Percentiles rank a stretch among this genome's conserved stretches.
Evolutionary conservation across 2,888 invertebrate species (phyloP).

Genomic region (Mythimna ferrago): DNA sequence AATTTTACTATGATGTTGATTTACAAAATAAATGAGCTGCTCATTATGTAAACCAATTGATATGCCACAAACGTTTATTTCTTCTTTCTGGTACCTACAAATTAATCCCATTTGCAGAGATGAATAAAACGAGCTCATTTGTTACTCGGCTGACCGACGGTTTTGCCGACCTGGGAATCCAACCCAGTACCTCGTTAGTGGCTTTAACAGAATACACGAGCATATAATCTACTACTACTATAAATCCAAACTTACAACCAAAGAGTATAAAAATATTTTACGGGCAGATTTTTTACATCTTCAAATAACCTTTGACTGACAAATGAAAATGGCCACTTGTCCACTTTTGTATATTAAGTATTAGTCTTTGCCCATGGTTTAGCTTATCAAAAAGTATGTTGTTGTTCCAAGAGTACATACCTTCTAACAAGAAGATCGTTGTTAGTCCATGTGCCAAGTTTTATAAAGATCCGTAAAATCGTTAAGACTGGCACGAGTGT

Average conservation of each 20-base stretch:
- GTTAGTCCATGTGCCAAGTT: too few relatives aligned
- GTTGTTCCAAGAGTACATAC: too few relatives aligned
- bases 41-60: constrained; percentile 11
- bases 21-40: background rate
- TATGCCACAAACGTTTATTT: constrained; percentile 42
- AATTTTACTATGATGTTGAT: background rate
- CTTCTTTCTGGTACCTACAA: constrained; percentile 20
- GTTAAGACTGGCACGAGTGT: too few relatives aligned
- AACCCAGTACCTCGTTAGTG: constrained; percentile 47
- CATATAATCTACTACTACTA: constrained; percentile 16
- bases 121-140: constrained; percentile 52
- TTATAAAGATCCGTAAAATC: too few relatives aligned
- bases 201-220: constrained; percentile 39
- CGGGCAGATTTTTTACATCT: background rate
- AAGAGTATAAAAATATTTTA: constrained; percentile 5
- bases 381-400: too few relatives aligned
- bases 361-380: too few relatives aligned
- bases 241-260: constrained; percentile 29
- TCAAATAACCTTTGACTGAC: background rate
- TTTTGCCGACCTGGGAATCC: constrained; percentile 46
- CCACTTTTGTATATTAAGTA: too few relatives aligned
- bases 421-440: too few relatives aligned
- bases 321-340: too few relatives aligned
- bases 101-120: constrained; percentile 44
- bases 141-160: constrained; percentile 43